These are phyloP conservation scores for Galago senegalensis DNA, from an alignment of 2,797 vertebrate species.

Conservation along the genomic window DNA sequence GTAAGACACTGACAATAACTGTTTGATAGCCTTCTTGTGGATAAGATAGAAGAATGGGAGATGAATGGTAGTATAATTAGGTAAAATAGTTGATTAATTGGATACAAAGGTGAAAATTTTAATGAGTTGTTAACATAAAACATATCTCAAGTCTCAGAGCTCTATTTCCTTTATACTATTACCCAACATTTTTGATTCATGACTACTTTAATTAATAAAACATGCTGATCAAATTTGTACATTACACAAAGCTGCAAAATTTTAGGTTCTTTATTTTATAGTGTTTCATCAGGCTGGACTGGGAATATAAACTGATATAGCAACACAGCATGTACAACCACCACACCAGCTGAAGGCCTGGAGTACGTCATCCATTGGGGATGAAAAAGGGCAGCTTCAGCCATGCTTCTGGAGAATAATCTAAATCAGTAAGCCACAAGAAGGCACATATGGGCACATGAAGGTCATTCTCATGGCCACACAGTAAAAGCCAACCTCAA, in stretches of 20 bases:
- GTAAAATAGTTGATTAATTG: conserved; percentile 47
- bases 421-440: not conserved
- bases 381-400: not conserved
- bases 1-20: not conserved
- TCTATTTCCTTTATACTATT: conserved; percentile 15
- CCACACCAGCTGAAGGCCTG: not conserved
- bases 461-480: conserved; percentile 64
- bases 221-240: conserved; percentile 37
- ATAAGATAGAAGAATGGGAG: not conserved
- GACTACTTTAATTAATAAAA: conserved; percentile 55
- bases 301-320: not conserved
- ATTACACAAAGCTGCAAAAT: not conserved
- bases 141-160: not conserved
- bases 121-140: conserved; percentile 50
- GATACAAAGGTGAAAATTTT: not conserved
- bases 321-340: not conserved
- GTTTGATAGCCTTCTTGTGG: conserved; percentile 31
- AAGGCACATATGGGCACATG: not conserved
- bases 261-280: conserved; percentile 42
- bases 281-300: not conserved
- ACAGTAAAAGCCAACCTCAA: conserved; percentile 43
- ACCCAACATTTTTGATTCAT: conserved; percentile 51
- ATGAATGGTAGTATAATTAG: not conserved
- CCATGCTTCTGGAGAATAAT: not conserved
- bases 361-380: not conserved